A percentile compares a stretch with the other conserved stretches of the same genome.
phyloP scores from a whole-genome alignment of 2,888 invertebrate genomes.

The Zhuqinia jingwanae region DNA sequence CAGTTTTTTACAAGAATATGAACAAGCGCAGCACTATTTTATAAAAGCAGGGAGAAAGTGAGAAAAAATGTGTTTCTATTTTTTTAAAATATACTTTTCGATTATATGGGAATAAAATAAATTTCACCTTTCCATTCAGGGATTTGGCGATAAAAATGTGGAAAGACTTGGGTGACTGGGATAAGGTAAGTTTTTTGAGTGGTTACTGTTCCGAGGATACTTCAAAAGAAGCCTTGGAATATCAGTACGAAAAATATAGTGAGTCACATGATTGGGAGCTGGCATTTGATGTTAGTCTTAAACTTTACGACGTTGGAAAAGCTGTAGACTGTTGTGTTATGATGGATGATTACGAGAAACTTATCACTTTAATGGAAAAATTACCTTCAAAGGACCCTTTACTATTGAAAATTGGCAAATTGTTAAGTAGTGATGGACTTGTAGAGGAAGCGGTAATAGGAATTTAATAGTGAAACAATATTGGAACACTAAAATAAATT shows the following conservation, averaged over 20 bases:
- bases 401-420: slow-evolving; percentile 37
- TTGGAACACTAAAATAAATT: not conserved
- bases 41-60: slow-evolving; percentile 53
- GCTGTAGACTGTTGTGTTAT: slow-evolving; percentile 37
- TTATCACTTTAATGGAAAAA: slow-evolving; percentile 19
- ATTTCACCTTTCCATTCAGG: not conserved
- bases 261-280: slow-evolving; percentile 36
- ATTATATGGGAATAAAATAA: not conserved
- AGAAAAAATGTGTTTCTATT: not conserved
- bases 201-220: slow-evolving; percentile 45
- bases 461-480: not conserved
- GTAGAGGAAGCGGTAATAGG: slow-evolving; percentile 53
- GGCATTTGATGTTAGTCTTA: slow-evolving; percentile 24
- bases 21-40: slow-evolving; percentile 55
- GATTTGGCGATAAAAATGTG: slow-evolving; percentile 68
- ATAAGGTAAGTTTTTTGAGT: slow-evolving; percentile 59
- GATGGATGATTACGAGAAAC: slow-evolving; percentile 46
- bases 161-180: slow-evolving; percentile 65
- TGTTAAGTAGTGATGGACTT: slow-evolving; percentile 38
- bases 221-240: slow-evolving; percentile 40
- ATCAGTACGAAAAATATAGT: slow-evolving; percentile 15
- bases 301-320: slow-evolving; percentile 19
- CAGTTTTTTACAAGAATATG: slow-evolving; percentile 43
- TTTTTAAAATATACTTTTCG: not conserved
- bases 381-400: slow-evolving; percentile 46